Evolutionary conservation across 2,888 invertebrate species (phyloP).

Genomic region (Bimastos eiseni): DNA sequence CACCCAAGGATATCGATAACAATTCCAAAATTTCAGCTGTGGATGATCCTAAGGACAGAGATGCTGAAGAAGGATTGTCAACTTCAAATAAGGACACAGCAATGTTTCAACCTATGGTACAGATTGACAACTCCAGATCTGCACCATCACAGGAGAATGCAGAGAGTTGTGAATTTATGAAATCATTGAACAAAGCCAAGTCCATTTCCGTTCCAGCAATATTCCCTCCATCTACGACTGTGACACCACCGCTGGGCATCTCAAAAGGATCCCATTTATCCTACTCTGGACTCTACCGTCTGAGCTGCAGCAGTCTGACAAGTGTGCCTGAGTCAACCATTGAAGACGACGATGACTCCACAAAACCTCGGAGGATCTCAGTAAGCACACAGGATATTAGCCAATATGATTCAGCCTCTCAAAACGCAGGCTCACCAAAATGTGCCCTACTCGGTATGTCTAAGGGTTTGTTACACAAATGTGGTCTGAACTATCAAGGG

Average conservation of each 20-base stretch:
- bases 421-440: background rate
- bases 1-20: background rate
- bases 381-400: conserved; percentile 8
- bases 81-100: background rate
- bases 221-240: background rate
- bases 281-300: background rate
- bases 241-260: background rate
- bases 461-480: background rate
- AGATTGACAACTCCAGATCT: background rate
- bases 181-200: background rate
- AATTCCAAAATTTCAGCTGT: background rate
- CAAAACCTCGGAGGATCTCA: background rate
- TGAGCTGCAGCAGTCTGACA: background rate
- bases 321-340: background rate
- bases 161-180: background rate
- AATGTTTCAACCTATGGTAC: background rate
- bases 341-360: background rate
- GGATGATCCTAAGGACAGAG: background rate
- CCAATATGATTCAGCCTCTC: background rate
- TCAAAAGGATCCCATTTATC: background rate
- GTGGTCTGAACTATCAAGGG: background rate
- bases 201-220: background rate
- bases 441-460: background rate
- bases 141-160: background rate
- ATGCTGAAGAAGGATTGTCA: background rate